Percentiles rank a stretch among this genome's conserved stretches.
Evolutionary conservation across 2,113 vertebrate genomes (phyloP).

Genomic region (Phaethornis superciliosus): DNA sequence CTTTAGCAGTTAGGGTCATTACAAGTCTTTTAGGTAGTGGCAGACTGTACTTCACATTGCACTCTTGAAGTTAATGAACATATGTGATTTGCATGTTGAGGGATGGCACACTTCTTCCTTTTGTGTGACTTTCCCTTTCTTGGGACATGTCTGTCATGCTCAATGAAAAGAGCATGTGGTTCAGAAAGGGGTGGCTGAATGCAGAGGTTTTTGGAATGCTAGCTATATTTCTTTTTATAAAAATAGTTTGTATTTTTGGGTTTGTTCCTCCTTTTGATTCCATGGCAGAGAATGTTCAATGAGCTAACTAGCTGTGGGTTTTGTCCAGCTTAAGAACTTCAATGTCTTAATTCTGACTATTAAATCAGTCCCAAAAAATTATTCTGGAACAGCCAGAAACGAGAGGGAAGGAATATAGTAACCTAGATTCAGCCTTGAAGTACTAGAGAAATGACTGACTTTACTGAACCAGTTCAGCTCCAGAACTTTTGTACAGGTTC

Average conservation of each 20-base stretch:
- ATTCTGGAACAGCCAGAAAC: background rate
- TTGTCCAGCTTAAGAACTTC: background rate
- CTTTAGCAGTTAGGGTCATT: conserved; percentile 55
- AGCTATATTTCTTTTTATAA: background rate
- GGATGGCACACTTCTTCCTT: conserved; percentile 69
- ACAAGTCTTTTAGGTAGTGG: conserved; percentile 53
- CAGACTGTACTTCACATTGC: conserved; percentile 66
- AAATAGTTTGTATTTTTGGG: background rate
- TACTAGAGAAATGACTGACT: background rate
- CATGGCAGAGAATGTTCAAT: background rate
- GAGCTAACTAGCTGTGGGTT: background rate
- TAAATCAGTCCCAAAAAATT: background rate
- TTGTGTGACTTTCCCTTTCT: conserved; percentile 65
- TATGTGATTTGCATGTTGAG: conserved; percentile 72
- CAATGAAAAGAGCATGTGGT: conserved; percentile 48
- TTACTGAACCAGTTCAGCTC: background rate
- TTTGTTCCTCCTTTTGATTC: background rate
- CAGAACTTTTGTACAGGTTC: background rate
- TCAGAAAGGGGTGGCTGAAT: conserved; percentile 13
- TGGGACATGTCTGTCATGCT: conserved; percentile 59
- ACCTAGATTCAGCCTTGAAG: background rate
- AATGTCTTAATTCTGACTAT: background rate
- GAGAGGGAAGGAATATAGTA: background rate
- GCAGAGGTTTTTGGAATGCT: background rate
- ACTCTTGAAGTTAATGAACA: conserved; percentile 73